Evolutionary conservation across 2,113 vertebrate genomes (phyloP).

Genomic region (Lasiurus borealis): DNA sequence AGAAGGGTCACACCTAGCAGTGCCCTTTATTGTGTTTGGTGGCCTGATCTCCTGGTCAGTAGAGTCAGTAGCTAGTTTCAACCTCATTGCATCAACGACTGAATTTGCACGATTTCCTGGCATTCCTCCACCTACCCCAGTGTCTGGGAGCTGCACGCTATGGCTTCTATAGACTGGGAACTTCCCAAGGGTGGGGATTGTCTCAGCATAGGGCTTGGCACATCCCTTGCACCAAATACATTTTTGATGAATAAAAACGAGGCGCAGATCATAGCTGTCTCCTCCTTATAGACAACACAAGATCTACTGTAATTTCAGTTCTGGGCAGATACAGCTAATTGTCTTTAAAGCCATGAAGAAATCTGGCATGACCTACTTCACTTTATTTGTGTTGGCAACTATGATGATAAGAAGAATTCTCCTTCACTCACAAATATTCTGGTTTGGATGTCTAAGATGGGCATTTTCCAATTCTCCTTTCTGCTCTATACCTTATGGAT

Average conservation of each 20-base stretch:
- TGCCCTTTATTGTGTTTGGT: background rate
- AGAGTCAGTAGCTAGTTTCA: background rate
- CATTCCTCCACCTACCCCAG: background rate
- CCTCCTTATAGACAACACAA: background rate
- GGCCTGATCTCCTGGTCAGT: background rate
- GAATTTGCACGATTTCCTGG: background rate
- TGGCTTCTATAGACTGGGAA: background rate
- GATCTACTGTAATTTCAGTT: constrained; percentile 51
- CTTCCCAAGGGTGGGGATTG: constrained; percentile 43
- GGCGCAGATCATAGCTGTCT: constrained; percentile 50
- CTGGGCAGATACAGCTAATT: constrained; percentile 42
- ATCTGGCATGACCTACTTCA: constrained; percentile 48
- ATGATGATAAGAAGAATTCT: constrained; percentile 33
- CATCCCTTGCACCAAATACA: constrained; percentile 27
- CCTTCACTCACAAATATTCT: background rate
- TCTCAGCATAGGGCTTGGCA: constrained; percentile 51
- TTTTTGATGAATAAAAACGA: constrained; percentile 54
- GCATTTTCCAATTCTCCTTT: background rate
- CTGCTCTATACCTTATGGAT: no score
- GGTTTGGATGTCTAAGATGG: background rate
- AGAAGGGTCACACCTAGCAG: background rate
- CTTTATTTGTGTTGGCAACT: constrained; percentile 54
- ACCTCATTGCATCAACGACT: background rate
- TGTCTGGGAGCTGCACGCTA: background rate
- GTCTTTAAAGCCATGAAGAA: constrained; percentile 54